Evolutionary conservation across 2,113 vertebrate genomes (phyloP).

Genomic region (Sceloporus undulatus): DNA sequence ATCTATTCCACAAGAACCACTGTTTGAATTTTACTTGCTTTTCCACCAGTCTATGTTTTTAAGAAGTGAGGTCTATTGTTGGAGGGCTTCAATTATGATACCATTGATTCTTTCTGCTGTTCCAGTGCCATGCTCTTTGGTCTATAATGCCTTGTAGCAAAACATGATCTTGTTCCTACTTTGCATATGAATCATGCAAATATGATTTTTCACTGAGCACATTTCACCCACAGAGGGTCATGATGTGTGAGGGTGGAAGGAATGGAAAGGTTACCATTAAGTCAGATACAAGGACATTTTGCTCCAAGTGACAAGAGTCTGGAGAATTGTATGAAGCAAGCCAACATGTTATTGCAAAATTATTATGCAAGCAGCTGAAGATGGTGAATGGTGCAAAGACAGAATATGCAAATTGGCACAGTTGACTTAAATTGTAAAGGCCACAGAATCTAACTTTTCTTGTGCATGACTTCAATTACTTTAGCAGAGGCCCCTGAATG

Average conservation of each 20-base stretch:
- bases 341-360: not conserved
- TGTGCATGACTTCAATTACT: not conserved
- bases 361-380: not conserved
- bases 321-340: not conserved
- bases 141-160: not conserved
- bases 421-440: not conserved
- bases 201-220: conserved; percentile 1
- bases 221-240: not conserved
- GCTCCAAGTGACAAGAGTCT: not conserved
- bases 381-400: not conserved
- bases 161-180: not conserved
- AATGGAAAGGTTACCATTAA: conserved; percentile 4
- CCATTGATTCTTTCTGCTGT: not conserved
- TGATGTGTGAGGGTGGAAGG: not conserved
- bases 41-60: not conserved
- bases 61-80: not conserved
- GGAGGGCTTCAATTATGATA: not conserved
- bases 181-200: not conserved
- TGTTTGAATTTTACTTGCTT: too few relatives aligned
- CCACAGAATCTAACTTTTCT: not conserved
- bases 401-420: not conserved
- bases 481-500: not conserved
- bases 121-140: not conserved
- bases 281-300: conserved; percentile 10
- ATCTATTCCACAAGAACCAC: too few relatives aligned